Evolutionary conservation across 2,797 vertebrate genomes (phyloP).

Genomic region (Ataeniobius toweri): DNA sequence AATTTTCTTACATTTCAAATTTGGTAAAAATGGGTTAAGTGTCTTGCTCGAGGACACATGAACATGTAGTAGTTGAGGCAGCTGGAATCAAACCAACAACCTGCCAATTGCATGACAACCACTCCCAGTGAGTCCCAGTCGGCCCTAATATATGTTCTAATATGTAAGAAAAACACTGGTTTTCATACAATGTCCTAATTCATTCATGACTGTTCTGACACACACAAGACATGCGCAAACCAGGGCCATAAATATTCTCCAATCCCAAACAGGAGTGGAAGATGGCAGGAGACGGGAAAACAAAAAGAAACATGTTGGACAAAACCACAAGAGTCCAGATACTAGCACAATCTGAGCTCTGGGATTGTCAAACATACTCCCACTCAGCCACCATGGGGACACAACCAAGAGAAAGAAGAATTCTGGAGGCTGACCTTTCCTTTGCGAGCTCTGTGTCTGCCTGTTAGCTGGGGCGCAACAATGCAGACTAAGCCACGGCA

Average conservation of each 20-base stretch:
- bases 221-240: constrained; percentile 3
- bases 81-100: neutral
- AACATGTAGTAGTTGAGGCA: neutral
- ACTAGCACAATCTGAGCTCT: constrained; percentile 84
- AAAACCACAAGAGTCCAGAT: constrained; percentile 64
- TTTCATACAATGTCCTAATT: neutral
- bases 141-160: neutral
- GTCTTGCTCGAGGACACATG: neutral
- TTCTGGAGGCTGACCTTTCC: constrained; percentile 87
- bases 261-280: constrained; percentile 26
- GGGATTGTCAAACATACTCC: constrained; percentile 96
- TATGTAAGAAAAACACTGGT: neutral
- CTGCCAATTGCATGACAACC: neutral
- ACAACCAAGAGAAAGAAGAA: constrained; percentile 82
- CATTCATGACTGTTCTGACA: neutral
- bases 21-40: neutral
- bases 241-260: constrained; percentile 24
- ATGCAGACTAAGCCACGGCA: constrained; percentile 84
- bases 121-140: neutral
- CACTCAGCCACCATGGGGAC: constrained; percentile 87
- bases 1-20: neutral
- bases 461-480: constrained; percentile 85
- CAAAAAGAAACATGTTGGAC: constrained; percentile 31
- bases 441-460: constrained; percentile 80
- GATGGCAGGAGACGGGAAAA: constrained; percentile 11